phyloP scores from a whole-genome alignment of 2,888 invertebrate genomes.

The Cremastinae sp. region DNA sequence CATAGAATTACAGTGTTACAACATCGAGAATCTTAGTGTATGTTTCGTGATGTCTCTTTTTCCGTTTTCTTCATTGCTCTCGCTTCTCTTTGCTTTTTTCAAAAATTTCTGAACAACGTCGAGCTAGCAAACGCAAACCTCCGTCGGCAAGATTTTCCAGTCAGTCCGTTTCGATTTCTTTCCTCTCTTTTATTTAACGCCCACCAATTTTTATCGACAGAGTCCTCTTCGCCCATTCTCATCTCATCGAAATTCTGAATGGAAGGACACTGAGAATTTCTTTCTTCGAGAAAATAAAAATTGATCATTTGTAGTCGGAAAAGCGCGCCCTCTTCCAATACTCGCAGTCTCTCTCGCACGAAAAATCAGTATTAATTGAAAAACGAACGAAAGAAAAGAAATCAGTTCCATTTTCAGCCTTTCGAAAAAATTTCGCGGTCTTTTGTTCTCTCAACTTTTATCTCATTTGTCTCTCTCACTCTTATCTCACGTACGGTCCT shows the following conservation, averaged over 20 bases:
- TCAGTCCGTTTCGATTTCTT: conserved; percentile 11
- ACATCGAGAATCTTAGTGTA: conserved; percentile 77
- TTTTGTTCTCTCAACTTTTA: conserved; percentile 17
- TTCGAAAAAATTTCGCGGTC: conserved; percentile 24
- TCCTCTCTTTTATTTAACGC: conserved; percentile 22
- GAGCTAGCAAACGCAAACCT: neutral
- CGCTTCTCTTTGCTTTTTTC: conserved; percentile 54
- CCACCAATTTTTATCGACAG: conserved; percentile 6
- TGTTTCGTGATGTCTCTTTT: conserved; percentile 52
- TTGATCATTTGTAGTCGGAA: conserved; percentile 33
- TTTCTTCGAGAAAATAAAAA: conserved; percentile 9
- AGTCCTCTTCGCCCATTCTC: conserved; percentile 9
- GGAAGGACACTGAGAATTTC: neutral
- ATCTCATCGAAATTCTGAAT: conserved; percentile 24
- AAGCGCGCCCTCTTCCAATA: conserved; percentile 21
- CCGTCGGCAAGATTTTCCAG: conserved; percentile 5
- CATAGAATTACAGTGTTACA: conserved; percentile 77
- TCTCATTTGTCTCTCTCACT: conserved; percentile 10
- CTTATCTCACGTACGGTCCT: conserved; percentile 2
- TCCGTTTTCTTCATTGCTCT: conserved; percentile 21
- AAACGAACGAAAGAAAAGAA: conserved; percentile 10
- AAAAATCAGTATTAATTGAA: neutral
- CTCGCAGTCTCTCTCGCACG: conserved; percentile 30
- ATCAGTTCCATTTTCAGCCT: conserved; percentile 9
- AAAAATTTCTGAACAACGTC: conserved; percentile 1